Base-by-base conservation (phyloP, 2,797 vertebrate genomes). In the Acomys russatus region DNA sequence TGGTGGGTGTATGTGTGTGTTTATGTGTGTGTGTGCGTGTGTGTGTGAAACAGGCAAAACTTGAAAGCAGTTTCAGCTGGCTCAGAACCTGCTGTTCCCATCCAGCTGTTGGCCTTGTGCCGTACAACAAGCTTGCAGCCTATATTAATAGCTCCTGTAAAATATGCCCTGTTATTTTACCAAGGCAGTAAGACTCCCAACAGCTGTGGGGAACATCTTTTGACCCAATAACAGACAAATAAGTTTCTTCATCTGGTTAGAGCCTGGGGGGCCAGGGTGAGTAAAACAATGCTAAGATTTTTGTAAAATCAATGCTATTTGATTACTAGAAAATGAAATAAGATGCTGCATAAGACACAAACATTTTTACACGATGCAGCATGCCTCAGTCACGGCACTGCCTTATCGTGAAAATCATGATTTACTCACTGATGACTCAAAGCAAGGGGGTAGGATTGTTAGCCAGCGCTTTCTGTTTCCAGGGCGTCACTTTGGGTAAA, bases 51-150 rank as follows among this genome's bases (percentile, higher is more conserved):
- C 49, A 96, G 88, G 35, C 70, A 95, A 91, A 95, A 35, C 74
- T 95, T 95, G n/a, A 97, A 94, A 97, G 78, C 15, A 59, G 17
- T 63, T 96, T 98, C 84, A 96, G 66, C 82, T 97, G 25, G 92
- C 76, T 85, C 97, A 93, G 14, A 73, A 92, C 0, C 23, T 84
- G 11, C 84, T 90, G 22, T 88, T 95, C 88, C 85, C 92, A 95
- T 94, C 95, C 86, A 92, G 93, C 84, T 94, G 97, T 94, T 66
- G 63, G 92, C 93, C 80, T 91, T 23, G 77, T 94, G 92, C 70
- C 85, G 90, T 79, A 33, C 9, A 23, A 28, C 44, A 86, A 91
- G 79, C 85, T 95, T 44, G 74, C 68, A 78, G 80, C 30, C 61
- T 28, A 1, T 88, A 61, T 93, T 95, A 97, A 96, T 77, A 92